Evolutionary conservation across 2,113 vertebrate genomes (phyloP).

Genomic region (Egretta garzetta): DNA sequence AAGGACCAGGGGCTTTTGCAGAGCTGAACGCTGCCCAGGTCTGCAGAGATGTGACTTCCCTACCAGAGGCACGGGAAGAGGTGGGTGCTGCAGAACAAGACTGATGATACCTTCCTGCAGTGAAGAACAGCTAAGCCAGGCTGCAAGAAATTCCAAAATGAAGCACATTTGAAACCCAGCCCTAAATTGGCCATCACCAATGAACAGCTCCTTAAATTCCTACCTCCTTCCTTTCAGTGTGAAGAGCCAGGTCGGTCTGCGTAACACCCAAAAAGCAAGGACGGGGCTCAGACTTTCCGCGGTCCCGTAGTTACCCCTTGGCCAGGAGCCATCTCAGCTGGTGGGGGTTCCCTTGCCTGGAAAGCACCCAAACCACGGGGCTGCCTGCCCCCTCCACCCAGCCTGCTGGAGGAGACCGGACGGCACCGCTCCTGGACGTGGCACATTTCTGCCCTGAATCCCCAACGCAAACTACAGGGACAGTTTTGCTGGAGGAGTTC

Average conservation of each 20-base stretch:
- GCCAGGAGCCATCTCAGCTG: neutral
- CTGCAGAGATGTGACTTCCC: no score
- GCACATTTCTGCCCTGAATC: neutral
- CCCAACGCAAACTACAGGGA: neutral
- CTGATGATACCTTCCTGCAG: accelerated
- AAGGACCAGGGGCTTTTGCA: neutral
- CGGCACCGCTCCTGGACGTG: neutral
- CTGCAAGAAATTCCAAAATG: neutral
- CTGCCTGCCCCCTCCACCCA: neutral
- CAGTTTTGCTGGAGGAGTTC: neutral
- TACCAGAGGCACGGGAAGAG: neutral
- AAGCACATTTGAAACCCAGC: neutral
- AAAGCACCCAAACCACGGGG: neutral
- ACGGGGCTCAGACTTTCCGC: accelerated
- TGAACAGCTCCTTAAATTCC: neutral
- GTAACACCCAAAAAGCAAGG: neutral
- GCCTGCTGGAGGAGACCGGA: neutral
- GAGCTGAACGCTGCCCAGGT: neutral
- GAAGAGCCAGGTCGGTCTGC: neutral
- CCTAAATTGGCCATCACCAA: neutral
- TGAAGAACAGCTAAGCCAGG: neutral
- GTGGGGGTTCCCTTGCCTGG: neutral
- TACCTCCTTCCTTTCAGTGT: neutral
- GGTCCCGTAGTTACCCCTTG: accelerated
- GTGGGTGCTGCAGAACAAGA: neutral